These are phyloP conservation scores for Monopterus albus DNA, from an alignment of 2,113 vertebrate species.

Conservation along the genomic window DNA sequence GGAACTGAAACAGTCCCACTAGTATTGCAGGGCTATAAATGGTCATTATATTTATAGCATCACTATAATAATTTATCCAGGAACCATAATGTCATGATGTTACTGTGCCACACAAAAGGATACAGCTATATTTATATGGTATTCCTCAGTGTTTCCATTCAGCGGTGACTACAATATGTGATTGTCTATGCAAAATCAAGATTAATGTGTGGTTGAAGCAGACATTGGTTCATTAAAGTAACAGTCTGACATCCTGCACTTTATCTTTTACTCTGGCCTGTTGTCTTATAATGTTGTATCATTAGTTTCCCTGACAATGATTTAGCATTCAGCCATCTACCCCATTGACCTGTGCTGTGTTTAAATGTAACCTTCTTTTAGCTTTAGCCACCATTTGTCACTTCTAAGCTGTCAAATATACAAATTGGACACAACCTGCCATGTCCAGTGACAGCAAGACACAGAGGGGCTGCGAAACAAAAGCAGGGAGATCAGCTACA, in stretches of 20 bases:
- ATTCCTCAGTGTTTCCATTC: slow-evolving; percentile 68
- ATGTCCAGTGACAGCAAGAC: slow-evolving; percentile 61
- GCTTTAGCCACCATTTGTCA: slow-evolving; percentile 80
- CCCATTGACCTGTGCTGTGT: slow-evolving; percentile 81
- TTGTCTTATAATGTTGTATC: slow-evolving; percentile 85
- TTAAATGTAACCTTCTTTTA: slow-evolving; percentile 86
- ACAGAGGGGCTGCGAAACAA: slow-evolving; percentile 69
- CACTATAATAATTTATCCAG: neutral
- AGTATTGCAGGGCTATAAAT: slow-evolving; percentile 31
- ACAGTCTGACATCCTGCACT: slow-evolving; percentile 73
- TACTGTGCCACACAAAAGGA: slow-evolving; percentile 59
- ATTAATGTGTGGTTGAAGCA: slow-evolving; percentile 78
- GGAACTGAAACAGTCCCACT: slow-evolving; percentile 8
- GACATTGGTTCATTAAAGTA: slow-evolving; percentile 78
- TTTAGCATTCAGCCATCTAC: slow-evolving; percentile 82
- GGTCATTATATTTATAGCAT: slow-evolving; percentile 18
- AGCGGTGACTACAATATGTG: slow-evolving; percentile 71
- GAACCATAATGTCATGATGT: slow-evolving; percentile 37
- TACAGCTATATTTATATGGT: slow-evolving; percentile 59
- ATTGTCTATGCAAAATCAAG: slow-evolving; percentile 86
- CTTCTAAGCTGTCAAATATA: slow-evolving; percentile 77
- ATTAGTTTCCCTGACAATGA: slow-evolving; percentile 87
- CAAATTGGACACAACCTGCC: slow-evolving; percentile 80
- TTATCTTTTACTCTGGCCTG: slow-evolving; percentile 77
- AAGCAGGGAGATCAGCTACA: slow-evolving; percentile 71